Conservation (phyloP, 1,140 invertebrate genomes). For the Drosophila asahinai region DNA sequence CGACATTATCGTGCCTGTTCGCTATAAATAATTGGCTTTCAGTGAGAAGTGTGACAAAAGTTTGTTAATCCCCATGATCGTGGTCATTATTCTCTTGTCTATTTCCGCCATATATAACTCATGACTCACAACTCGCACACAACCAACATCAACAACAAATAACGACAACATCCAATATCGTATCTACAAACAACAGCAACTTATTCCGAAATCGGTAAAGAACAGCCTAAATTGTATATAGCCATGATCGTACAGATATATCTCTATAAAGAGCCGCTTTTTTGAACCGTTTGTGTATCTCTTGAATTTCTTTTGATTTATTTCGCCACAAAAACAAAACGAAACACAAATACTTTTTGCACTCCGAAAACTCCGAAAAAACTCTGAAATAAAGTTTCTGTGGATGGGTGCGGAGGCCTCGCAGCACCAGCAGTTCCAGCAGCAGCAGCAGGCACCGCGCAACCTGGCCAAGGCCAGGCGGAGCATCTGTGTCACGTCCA, state of each 20-base stretch:
- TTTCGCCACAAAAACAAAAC: constrained; percentile 39
- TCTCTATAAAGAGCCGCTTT: constrained; percentile 42
- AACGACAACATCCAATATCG: constrained; percentile 30
- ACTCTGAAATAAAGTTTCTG: constrained; percentile 63
- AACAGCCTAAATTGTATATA: constrained; percentile 62
- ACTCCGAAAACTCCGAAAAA: constrained; percentile 31
- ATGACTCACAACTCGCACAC: constrained; percentile 58
- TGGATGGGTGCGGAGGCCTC: constrained; percentile 76
- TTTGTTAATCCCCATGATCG: constrained; percentile 63
- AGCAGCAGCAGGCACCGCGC: constrained; percentile 55
- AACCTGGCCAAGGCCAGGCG: constrained; percentile 66
- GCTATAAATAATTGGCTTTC: constrained; percentile 79
- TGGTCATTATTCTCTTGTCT: constrained; percentile 73
- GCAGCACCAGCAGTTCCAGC: constrained; percentile 57
- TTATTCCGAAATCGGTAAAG: constrained; percentile 77
- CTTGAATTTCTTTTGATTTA: constrained; percentile 46
- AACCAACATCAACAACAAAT: constrained; percentile 44
- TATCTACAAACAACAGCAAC: constrained; percentile 65
- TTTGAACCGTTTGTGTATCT: constrained; percentile 47
- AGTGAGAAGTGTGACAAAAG: constrained; percentile 53
- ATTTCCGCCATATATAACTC: constrained; percentile 62
- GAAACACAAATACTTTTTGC: constrained; percentile 39
- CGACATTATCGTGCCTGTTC: constrained; percentile 48
- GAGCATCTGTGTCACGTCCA: constrained; percentile 79
- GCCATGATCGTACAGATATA: constrained; percentile 41